Evolutionary conservation across 1,140 invertebrate genomes (phyloP).

Genomic region (Heliothis subflexa): DNA sequence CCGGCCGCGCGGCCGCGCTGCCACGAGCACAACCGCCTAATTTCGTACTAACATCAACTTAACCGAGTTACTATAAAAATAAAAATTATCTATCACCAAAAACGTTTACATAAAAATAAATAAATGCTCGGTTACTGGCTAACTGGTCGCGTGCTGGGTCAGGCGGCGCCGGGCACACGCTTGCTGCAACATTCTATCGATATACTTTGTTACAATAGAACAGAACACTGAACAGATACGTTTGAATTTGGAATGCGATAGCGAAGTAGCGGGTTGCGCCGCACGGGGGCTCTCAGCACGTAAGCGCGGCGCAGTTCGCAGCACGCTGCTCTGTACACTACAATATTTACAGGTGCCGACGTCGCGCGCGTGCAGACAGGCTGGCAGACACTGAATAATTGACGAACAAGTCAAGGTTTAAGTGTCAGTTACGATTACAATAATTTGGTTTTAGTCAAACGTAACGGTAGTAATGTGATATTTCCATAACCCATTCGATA

Average conservation of each 20-base stretch:
- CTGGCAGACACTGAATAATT: no score
- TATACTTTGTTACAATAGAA: background rate
- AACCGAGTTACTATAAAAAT: slow-evolving; percentile 39
- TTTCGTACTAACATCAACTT: slow-evolving; percentile 15
- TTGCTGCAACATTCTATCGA: background rate
- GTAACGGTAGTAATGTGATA: no score
- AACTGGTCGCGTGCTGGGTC: background rate
- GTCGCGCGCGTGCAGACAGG: no score
- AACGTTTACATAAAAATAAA: slow-evolving; percentile 36
- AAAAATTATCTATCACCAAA: slow-evolving; percentile 31
- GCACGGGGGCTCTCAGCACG: background rate
- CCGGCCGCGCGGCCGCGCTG: no score
- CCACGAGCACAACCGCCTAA: background rate
- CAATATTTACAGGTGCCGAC: no score
- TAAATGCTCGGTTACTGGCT: slow-evolving; percentile 31
- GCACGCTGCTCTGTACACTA: no score
- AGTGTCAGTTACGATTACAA: no score
- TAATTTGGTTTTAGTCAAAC: no score
- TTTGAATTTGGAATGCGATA: slow-evolving; percentile 20
- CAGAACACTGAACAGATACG: background rate
- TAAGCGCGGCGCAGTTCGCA: no score
- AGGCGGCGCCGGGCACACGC: no score
- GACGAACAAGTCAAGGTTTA: no score
- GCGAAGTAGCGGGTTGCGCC: background rate
- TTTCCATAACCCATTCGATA: no score